Evolutionary conservation across 2,797 vertebrate species (phyloP), one percentile per base, ranked within the genome.

Genomic region (Hydrocynus forskahlii): DNA sequence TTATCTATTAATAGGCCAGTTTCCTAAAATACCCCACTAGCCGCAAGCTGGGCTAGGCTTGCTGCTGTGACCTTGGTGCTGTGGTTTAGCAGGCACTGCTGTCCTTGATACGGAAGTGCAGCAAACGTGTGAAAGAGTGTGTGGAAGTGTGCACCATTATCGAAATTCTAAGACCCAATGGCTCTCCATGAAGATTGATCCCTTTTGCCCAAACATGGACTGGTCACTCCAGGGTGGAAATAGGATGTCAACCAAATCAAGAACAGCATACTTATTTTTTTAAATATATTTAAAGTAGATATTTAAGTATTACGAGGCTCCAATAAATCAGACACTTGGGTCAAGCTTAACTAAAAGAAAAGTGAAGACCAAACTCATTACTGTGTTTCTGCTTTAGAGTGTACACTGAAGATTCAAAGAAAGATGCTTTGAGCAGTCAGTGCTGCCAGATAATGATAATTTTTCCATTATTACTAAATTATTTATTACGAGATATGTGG

Each of bases 1-100:
- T 57, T 25, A 21, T 83, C 92, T 93, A 93, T 91, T 90, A 91
- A 88, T 92, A 94, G 87, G 73, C n/a, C 5, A 17, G 13, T 77
- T 74, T 90, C 87, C 86, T 90, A 80, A 91, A 95, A 94, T 91
- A 93, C 84, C 25, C 62, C 48, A 57, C 74, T 81, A 87, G 81
- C 86, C 85, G 79, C 78, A 87, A 89, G 84, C 90, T 86, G 81
- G 84, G 62, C 57, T 23, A 78, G 73, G 81, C 86, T 88, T 87
- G 89, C 89, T 84, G 78, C 62, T 87, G 82, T 89, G 90, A 93
- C 92, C 91, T 89, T 83, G 81, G 87, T 82, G 83, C 83, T 76
- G 52, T 29, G 87, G 88, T 87, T 83, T 85, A 82, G 80, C 25
- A 62, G 48, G 17, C 80, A 85, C 45, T 79, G 63, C 80, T 80